Base-by-base conservation (phyloP, 1,140 invertebrate genomes). In the Drosophila virilis region DNA sequence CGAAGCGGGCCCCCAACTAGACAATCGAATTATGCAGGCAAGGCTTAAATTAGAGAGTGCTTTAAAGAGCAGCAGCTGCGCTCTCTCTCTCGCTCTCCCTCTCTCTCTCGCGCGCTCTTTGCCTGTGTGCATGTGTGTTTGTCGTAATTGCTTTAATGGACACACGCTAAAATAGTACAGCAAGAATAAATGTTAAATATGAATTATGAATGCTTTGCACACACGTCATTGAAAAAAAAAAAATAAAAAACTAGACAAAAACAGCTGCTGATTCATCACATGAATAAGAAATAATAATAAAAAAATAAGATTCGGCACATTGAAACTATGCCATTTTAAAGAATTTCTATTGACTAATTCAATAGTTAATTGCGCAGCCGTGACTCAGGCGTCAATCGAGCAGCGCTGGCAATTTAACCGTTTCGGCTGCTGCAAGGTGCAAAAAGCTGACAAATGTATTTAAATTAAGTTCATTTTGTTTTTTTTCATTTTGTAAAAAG, bases 141-240 rank as follows among this genome's bases (percentile, higher is more conserved):
- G 33, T 61, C 61, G 66, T 81, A 86, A 85, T 86, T 86, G 69
- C 59, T 77, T 80, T 70, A 80, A 84, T 83, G 77, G 80, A 77
- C 65, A 77, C 45, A 71, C 38, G 57, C 59, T 61, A 69, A 46
- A 77, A 74, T 67, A 40, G 43, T 42, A 51, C 43, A 64, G 55
- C 57, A 61, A 48, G 67, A 33, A 48, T 28, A 76, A 35, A 58
- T 59, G 38, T 62, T 64, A 72, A 73, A 80, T 77, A 64, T 72
- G 62, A 83, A 86, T 85, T 80, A 80, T 86, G 81, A 86, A 68
- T 61, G 80, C 61, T 13, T 10, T 28, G 46, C 51, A 28, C 13
- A 43, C 77, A 71, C 80, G 81, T 84, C 74, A 84, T 80, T 84
- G 74, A 67, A 84, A 60, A 68, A 42, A 12, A 17, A 15, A 38